Conservation (phyloP, 2,113 vertebrate species). For the Eurystomus gularis region DNA sequence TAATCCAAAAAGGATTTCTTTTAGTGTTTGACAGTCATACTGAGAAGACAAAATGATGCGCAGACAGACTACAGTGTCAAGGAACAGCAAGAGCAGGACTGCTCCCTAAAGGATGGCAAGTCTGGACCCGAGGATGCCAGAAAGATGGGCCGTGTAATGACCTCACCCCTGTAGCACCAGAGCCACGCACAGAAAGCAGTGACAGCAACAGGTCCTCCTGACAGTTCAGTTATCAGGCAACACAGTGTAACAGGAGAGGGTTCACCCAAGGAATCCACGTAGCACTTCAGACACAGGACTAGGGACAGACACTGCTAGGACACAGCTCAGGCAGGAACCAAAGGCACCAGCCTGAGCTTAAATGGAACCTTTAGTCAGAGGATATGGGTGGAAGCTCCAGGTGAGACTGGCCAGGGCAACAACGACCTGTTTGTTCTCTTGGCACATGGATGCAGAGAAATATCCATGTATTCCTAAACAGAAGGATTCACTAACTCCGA, state of each 20-base stretch:
- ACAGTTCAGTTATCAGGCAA: too few species aligned
- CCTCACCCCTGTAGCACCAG: background rate
- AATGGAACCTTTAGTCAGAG: background rate
- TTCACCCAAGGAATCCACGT: background rate
- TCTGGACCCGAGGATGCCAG: background rate
- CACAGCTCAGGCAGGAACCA: background rate
- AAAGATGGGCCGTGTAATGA: background rate
- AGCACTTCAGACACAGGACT: background rate
- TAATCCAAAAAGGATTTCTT: background rate
- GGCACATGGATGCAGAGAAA: background rate
- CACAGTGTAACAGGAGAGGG: background rate
- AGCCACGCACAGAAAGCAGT: background rate
- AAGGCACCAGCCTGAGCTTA: background rate
- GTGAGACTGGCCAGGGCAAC: background rate
- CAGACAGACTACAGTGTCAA: background rate
- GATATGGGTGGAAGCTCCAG: background rate
- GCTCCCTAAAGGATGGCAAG: background rate
- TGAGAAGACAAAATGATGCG: slow-evolving; percentile 1
- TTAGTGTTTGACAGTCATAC: slow-evolving; percentile 8
- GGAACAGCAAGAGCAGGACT: background rate
- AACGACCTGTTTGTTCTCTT: rapidly evolving
- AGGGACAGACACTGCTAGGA: background rate
- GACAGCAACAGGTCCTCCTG: background rate
- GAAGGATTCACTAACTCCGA: background rate
- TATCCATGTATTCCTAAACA: background rate